Percentiles rank a stretch among this genome's conserved stretches.
These are phyloP conservation scores for Leptogaster cylindrica DNA, from an alignment of 2,888 invertebrate species.

Conservation along the genomic window DNA sequence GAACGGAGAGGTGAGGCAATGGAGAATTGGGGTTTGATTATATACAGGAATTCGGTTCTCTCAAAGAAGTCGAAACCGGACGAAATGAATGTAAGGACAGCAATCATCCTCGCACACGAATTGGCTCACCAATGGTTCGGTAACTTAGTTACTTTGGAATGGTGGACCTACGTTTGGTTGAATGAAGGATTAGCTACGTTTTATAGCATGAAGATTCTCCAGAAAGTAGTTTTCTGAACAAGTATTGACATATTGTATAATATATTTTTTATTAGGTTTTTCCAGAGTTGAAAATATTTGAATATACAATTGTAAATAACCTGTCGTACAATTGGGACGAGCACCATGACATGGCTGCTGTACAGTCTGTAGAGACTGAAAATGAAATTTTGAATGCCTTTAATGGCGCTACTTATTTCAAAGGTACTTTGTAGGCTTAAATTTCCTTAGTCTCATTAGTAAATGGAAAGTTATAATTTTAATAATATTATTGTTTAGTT, in stretches of 20 bases:
- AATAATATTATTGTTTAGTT: neutral
- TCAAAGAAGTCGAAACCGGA: conserved; percentile 51
- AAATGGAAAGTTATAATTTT: neutral
- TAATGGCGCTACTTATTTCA: conserved; percentile 20
- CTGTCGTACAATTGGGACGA: neutral
- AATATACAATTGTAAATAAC: neutral
- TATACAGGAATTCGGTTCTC: conserved; percentile 61
- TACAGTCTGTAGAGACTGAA: conserved; percentile 21
- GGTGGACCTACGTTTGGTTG: conserved; percentile 71
- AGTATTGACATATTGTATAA: too few species aligned
- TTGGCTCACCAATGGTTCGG: conserved; percentile 83
- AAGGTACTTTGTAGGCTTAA: neutral
- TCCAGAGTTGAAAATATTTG: neutral
- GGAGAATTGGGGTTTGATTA: conserved; percentile 94
- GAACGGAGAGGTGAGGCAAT: conserved; percentile 85
- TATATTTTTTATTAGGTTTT: neutral
- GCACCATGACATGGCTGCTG: neutral
- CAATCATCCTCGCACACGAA: conserved; percentile 68
- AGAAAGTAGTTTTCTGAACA: too few species aligned
- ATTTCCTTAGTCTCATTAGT: too few species aligned
- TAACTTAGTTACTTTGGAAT: conserved; percentile 72
- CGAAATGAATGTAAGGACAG: conserved; percentile 55
- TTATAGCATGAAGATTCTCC: conserved; percentile 74
- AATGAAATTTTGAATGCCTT: conserved; percentile 1
- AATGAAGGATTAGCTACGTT: conserved; percentile 74